Evolutionary conservation across 2,888 invertebrate genomes (phyloP).

Genomic region (Thereva nobilitata): DNA sequence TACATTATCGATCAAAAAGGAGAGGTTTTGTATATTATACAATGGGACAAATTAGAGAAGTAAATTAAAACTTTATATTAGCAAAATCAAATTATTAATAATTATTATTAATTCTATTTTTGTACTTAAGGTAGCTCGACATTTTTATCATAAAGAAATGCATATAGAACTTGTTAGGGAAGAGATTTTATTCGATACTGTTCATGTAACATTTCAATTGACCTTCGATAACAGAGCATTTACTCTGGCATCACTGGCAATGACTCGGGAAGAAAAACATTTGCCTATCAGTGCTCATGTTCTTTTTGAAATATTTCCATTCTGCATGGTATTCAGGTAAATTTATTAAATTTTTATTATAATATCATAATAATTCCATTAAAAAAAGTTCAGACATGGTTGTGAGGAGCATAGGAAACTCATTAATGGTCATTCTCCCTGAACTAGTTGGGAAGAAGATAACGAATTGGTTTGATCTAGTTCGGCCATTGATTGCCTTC

Average conservation of each 20-base stretch:
- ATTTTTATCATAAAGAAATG: slow-evolving; percentile 95
- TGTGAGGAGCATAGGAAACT: slow-evolving; percentile 87
- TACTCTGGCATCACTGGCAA: slow-evolving; percentile 78
- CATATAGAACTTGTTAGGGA: slow-evolving; percentile 87
- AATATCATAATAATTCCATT: background rate
- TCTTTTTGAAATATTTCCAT: slow-evolving; percentile 95
- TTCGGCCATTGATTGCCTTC: slow-evolving; percentile 90
- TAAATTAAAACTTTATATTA: slow-evolving; percentile 54
- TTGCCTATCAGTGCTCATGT: slow-evolving; percentile 86
- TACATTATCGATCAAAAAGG: slow-evolving; percentile 92
- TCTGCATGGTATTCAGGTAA: slow-evolving; percentile 95
- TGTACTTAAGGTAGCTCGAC: slow-evolving; percentile 74
- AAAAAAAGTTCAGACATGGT: slow-evolving; percentile 77
- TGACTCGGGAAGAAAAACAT: slow-evolving; percentile 87
- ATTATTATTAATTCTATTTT: background rate
- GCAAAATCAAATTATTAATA: slow-evolving; percentile 1
- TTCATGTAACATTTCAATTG: slow-evolving; percentile 91
- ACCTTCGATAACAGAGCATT: slow-evolving; percentile 94
- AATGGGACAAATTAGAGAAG: slow-evolving; percentile 93
- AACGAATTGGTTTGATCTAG: slow-evolving; percentile 88
- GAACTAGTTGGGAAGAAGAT: slow-evolving; percentile 87
- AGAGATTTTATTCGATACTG: slow-evolving; percentile 84
- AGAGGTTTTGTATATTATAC: slow-evolving; percentile 95
- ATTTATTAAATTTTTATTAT: slow-evolving; percentile 49
- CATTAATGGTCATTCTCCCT: slow-evolving; percentile 85